Percentiles rank a stretch among this genome's conserved stretches.
Conservation (phyloP, 2,888 invertebrate genomes). For the Dolichopus griseipennis region DNA sequence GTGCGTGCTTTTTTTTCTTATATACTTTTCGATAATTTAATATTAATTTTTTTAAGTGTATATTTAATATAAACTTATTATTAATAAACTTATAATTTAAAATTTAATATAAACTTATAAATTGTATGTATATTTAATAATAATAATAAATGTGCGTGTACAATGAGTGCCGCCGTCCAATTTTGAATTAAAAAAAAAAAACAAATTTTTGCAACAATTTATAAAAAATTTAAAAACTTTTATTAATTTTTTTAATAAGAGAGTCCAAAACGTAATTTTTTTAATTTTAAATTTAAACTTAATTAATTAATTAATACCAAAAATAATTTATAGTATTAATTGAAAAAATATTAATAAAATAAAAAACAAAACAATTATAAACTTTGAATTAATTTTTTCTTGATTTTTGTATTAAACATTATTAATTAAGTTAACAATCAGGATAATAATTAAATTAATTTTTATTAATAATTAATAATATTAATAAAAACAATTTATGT, state of each 20-base stretch:
- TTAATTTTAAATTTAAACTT: no score
- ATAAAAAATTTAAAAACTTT: background rate
- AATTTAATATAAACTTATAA: no score
- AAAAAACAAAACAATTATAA: no score
- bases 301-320: no score
- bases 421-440: background rate
- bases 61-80: background rate
- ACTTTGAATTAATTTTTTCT: no score
- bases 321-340: no score
- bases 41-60: background rate
- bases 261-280: no score
- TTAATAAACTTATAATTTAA: no score
- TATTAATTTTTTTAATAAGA: background rate
- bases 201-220: background rate
- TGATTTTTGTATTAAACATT: no score
- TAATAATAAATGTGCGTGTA: background rate
- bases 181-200: no score
- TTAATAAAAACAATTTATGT: background rate
- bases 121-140: no score
- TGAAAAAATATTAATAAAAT: no score
- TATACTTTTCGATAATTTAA: background rate
- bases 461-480: background rate
- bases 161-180: background rate
- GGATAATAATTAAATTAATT: background rate
- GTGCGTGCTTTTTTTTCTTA: background rate